phyloP scores from a whole-genome alignment of 1,140 invertebrate species.

The Oryctes rhinoceros region DNA sequence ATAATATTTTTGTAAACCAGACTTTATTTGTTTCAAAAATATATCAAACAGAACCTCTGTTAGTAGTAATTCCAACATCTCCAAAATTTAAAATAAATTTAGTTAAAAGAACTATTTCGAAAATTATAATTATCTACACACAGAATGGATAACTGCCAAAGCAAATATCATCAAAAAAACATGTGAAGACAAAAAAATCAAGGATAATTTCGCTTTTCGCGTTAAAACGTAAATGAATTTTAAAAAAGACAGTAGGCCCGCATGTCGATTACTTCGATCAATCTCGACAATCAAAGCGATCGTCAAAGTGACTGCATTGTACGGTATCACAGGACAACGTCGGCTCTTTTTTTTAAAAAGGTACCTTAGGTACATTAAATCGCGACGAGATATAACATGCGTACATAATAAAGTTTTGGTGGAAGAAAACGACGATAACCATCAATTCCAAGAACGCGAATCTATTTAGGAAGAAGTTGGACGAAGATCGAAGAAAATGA shows the following conservation, averaged over 20 bases:
- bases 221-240: background rate
- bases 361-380: background rate
- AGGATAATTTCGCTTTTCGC: no score
- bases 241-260: background rate
- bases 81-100: no score
- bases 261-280: conserved; percentile 16
- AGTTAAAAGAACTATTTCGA: no score
- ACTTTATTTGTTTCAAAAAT: no score
- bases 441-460: background rate
- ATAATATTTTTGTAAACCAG: no score
- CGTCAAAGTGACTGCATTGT: background rate
- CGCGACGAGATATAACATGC: no score
- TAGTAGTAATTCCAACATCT: no score
- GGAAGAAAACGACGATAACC: background rate
- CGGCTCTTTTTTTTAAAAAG: background rate
- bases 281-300: conserved; percentile 18
- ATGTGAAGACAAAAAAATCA: no score
- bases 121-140: no score
- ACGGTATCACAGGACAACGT: background rate
- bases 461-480: background rate
- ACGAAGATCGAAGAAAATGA: background rate
- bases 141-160: no score
- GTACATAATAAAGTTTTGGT: background rate
- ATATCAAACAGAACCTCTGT: no score
- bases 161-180: no score